A percentile compares a stretch with the other conserved stretches of the same genome.
phyloP scores from a whole-genome alignment of 2,888 invertebrate species.

The Heteromurus nitidus region DNA sequence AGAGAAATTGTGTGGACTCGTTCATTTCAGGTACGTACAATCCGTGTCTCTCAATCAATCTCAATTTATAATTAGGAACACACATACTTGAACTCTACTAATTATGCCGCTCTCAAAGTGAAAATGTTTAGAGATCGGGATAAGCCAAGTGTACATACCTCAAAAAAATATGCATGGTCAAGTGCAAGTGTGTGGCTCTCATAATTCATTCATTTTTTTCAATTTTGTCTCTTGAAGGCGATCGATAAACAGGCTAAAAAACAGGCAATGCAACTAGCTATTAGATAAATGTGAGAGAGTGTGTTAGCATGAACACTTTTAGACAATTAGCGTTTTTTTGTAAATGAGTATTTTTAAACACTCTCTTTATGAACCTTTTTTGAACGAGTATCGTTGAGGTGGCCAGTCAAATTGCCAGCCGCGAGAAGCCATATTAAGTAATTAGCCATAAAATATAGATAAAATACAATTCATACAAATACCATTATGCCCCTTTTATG shows the following conservation, averaged over 20 bases:
- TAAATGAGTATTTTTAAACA: background rate
- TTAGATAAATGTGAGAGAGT: background rate
- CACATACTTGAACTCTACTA: background rate
- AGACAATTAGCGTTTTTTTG: background rate
- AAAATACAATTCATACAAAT: background rate
- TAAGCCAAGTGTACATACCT: background rate
- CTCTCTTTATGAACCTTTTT: background rate
- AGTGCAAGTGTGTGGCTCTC: background rate
- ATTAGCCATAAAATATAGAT: background rate
- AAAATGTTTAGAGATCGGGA: background rate
- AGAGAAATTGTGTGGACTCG: background rate
- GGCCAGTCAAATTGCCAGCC: conserved; percentile 49
- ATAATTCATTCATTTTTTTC: background rate
- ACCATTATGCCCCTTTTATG: conserved; percentile 7
- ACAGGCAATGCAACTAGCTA: conserved; percentile 19
- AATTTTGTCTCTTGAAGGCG: conserved; percentile 2
- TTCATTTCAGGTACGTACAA: conserved; percentile 31
- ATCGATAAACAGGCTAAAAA: background rate
- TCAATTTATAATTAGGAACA: conserved; percentile 3
- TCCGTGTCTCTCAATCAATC: conserved; percentile 37
- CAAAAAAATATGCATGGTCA: background rate
- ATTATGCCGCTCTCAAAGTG: background rate
- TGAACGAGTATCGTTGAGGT: conserved; percentile 12
- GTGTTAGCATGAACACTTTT: conserved; percentile 1
- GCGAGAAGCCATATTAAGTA: conserved; percentile 23